phyloP scores from a whole-genome alignment of 2,113 vertebrate genomes.

The Thunnus maccoyii region DNA sequence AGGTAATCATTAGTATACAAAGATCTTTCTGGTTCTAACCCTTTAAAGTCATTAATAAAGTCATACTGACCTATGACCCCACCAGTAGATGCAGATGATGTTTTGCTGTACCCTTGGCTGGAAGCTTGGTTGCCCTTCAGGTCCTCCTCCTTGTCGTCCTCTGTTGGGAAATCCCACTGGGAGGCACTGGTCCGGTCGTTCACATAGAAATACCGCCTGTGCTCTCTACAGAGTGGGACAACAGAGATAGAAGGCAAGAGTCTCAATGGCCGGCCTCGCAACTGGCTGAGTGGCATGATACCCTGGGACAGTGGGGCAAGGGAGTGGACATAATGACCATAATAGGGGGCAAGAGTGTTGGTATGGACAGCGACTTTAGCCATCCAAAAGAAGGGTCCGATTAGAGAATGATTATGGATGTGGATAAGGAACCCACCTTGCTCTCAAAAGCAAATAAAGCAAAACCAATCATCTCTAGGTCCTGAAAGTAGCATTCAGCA shows the following conservation, averaged over 20 bases:
- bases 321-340: constrained; percentile 69
- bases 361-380: constrained; percentile 73
- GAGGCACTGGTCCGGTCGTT: constrained; percentile 95
- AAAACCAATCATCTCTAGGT: constrained; percentile 76
- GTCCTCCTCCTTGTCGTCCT: constrained; percentile 89
- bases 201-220: constrained; percentile 99
- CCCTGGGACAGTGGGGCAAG: constrained; percentile 71
- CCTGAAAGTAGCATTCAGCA: constrained; percentile 75
- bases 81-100: constrained; percentile 28
- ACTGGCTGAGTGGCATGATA: constrained; percentile 69
- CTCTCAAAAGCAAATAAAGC: constrained; percentile 76
- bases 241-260: constrained; percentile 89
- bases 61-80: constrained; percentile 59
- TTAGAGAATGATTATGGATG: constrained; percentile 69
- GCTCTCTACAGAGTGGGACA: constrained; percentile 97
- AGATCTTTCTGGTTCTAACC: too few species aligned
- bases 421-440: constrained; percentile 85
- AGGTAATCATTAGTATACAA: neutral
- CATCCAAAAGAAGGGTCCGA: constrained; percentile 75
- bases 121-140: constrained; percentile 76
- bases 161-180: constrained; percentile 97
- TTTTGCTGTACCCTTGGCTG: constrained; percentile 69
- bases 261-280: constrained; percentile 73
- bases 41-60: neutral
- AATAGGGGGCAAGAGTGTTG: constrained; percentile 62